These are phyloP conservation scores for Huso huso DNA, from an alignment of 2,797 vertebrate species.

Conservation along the genomic window DNA sequence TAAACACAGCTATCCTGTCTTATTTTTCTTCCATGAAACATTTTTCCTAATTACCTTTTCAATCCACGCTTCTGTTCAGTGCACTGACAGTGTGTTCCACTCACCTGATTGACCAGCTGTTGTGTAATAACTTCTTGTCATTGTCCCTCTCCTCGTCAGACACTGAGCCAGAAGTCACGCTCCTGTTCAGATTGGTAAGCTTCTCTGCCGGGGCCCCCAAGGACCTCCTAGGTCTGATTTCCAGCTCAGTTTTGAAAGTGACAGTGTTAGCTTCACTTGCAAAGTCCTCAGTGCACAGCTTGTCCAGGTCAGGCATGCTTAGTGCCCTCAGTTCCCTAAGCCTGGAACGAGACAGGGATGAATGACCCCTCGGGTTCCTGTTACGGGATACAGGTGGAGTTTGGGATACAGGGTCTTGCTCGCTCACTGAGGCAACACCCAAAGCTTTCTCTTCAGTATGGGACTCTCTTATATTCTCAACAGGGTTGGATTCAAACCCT, in stretches of 20 bases:
- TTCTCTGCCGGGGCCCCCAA: constrained; percentile 9
- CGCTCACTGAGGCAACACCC: constrained; percentile 12
- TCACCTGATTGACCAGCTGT: constrained; percentile 78
- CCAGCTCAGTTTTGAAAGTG: constrained; percentile 59
- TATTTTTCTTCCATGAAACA: no score
- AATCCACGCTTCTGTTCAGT: no score
- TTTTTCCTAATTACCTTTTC: no score
- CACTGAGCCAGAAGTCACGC: constrained; percentile 16
- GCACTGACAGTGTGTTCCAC: constrained; percentile 18
- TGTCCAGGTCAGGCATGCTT: constrained; percentile 89
- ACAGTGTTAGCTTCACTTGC: constrained; percentile 15
- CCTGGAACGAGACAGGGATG: constrained; percentile 53
- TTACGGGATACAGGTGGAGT: constrained; percentile 49
- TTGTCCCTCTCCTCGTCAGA: constrained; percentile 27
- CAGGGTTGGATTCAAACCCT: constrained; percentile 25
- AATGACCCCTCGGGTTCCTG: constrained; percentile 45
- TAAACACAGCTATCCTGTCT: no score
- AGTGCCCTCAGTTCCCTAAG: constrained; percentile 77
- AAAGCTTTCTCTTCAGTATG: constrained; percentile 8
- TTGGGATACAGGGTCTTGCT: constrained; percentile 11
- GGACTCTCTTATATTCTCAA: constrained; percentile 19
- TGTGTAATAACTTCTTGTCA: constrained; percentile 22
- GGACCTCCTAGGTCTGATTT: constrained; percentile 39
- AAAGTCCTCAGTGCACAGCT: constrained; percentile 67
- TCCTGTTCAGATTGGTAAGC: constrained; percentile 14